Evolutionary conservation across 2,888 invertebrate species (phyloP), one percentile per base, ranked within the genome.

Genomic region (Leptinotarsa peninsularis): DNA sequence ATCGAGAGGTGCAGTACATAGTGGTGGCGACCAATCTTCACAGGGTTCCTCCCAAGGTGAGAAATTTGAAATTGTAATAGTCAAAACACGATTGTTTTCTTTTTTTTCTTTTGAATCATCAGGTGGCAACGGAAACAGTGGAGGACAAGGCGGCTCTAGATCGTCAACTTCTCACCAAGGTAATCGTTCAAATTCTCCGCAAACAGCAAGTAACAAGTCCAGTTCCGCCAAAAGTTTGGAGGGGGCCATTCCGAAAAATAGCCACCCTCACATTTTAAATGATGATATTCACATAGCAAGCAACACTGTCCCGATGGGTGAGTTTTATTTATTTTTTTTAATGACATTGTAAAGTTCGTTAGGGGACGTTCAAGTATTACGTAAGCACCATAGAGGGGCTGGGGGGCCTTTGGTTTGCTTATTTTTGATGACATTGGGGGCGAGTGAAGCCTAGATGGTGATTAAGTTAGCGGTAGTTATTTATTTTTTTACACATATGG

Each of bases 21-120:
- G 77, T 68, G 73, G 78, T 74, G 80, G 77, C 50, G 87, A 86
- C 73, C 88, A 88, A 73, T 85, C 88, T 58, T 86, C 85, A 58
- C 85, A 82, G 80, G 79, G 81, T 73, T 79, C 81, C 66, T 80
- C 81, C 58, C 81, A 81, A 52, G 76, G 79, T 73, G 70, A 80
- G 72, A 58, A 43, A 43, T 43, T 43, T 10, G 10, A 43, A 10
- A 43, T 13, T 2, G 10, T 10, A 10, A 43, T 43, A 43, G 43
- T 43, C 43, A 10, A 43, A 43, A 43, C 23, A 21, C 21, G 7
- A 58, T 5, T 58, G 14, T 50, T 50, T 50, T 52, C 14, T 52
- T 52, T 52, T 4, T 52, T 52, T 58, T 58, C 18, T 43, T 43
- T 43, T 43, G 33, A 43, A 43, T 10, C 33, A 10, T 10, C 33